These are phyloP conservation scores for Orchesellides sinensis DNA, from an alignment of 2,888 invertebrate species.

Conservation along the genomic window DNA sequence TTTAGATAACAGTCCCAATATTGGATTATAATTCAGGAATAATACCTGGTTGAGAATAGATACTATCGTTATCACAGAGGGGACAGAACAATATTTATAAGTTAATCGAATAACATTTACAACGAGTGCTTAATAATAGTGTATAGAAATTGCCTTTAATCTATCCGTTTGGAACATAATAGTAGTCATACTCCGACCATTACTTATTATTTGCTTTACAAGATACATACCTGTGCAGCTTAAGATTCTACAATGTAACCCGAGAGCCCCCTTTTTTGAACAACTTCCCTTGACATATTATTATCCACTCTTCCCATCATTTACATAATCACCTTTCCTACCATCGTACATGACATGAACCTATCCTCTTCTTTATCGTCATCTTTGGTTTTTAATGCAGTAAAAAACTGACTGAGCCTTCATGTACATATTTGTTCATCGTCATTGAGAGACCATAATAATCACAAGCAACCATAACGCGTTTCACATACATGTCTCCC, in stretches of 20 bases:
- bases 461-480: background rate
- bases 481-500: background rate
- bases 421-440: slow-evolving; percentile 37
- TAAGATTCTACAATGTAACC: no score
- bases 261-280: slow-evolving; percentile 45
- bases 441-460: slow-evolving; percentile 22
- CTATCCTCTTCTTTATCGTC: slow-evolving; percentile 6
- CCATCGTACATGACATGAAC: no score
- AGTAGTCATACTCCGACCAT: no score
- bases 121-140: no score
- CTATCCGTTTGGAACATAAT: no score
- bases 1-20: background rate
- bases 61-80: slow-evolving; percentile 19
- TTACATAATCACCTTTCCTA: slow-evolving; percentile 47
- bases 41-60: slow-evolving; percentile 10
- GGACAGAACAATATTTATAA: background rate
- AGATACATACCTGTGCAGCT: no score
- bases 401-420: background rate
- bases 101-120: background rate
- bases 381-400: slow-evolving; percentile 11
- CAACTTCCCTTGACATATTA: slow-evolving; percentile 55
- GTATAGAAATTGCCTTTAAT: no score
- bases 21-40: background rate
- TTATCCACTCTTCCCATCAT: slow-evolving; percentile 33
- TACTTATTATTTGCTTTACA: no score